Base-by-base conservation (phyloP, 2,888 invertebrate genomes). In the Pegoplata infirma region DNA sequence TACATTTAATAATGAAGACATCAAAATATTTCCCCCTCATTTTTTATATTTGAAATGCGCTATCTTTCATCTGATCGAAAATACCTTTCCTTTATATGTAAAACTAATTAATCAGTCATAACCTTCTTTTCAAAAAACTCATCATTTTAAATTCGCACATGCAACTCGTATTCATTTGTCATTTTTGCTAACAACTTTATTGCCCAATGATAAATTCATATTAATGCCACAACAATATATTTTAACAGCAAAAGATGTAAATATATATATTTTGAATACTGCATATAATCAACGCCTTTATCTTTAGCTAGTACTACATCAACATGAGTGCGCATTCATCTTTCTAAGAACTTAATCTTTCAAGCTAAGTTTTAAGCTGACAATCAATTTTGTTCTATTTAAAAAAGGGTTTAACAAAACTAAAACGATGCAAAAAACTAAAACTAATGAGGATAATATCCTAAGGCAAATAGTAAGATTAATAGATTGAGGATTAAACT, bases 261-360 rank as follows among this genome's bases (percentile, higher is more conserved):
- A 8, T 32, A 32, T 32, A 32, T 32, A 32, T 10, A 5, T 28
- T 32, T 32, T 10, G 32, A 32, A 32, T 32, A 10, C 12, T 32
- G 12, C 32, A 32, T 32, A 23, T 59, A 59, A 67, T 67, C 59
- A 67, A 74, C 58, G 66, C 74, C 53, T 59, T 74, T 74, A 53
- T 51, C 66, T 51, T 67, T 47, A n/a, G n/a, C n/a, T n/a, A n/a
- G n/a, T n/a, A n/a, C n/a, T 32, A 74, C 51, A 53, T 17, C 44
- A n/a, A n/a, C n/a, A n/a, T n/a, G n/a, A 49, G 12, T 40, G 10
- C 28, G 10, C 23, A 12, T 3, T 19, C 4, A 14, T 56, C 40
- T 49, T 25, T 55, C 40, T 16, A 32, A 58, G 21, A 19, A 28
- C 25, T 51, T 58, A 58, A 53, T 53, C 51, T 74, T 32, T 10